Evolutionary conservation across 2,113 vertebrate species (phyloP).

Genomic region (Danio rerio): DNA sequence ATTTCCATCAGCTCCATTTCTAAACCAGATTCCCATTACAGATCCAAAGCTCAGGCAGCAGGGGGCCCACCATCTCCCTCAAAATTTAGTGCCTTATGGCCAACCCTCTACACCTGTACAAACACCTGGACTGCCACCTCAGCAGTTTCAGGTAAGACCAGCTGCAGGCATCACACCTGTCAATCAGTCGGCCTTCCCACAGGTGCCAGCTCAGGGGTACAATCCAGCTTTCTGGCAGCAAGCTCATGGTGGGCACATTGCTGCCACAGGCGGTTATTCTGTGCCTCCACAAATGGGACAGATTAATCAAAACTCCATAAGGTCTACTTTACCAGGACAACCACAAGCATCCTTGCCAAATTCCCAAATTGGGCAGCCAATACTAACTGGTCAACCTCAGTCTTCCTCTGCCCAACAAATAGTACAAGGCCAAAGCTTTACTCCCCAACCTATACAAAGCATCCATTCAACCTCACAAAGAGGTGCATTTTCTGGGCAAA

Average conservation of each 20-base stretch:
- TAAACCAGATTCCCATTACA: conserved; percentile 23
- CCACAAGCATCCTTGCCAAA: conserved; percentile 28
- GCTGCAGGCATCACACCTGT: conserved; percentile 21
- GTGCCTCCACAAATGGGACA: conserved; percentile 29
- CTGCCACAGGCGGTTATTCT: conserved; percentile 36
- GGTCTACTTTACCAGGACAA: conserved; percentile 37
- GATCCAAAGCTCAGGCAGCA: conserved; percentile 32
- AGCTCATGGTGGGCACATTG: background rate
- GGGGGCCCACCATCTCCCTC: background rate
- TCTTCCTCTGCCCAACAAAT: conserved; percentile 45
- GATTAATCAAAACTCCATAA: conserved; percentile 20
- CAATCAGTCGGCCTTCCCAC: conserved; percentile 22
- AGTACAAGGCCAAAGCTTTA: conserved; percentile 47
- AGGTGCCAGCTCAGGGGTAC: conserved; percentile 40
- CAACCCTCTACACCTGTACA: conserved; percentile 13
- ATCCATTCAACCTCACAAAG: conserved; percentile 7
- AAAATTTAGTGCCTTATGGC: conserved; percentile 21
- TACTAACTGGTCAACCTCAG: conserved; percentile 16
- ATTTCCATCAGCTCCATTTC: conserved; percentile 19
- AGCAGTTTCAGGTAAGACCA: conserved; percentile 46
- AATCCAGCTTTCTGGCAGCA: conserved; percentile 41
- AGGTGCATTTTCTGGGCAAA: conserved; percentile 29
- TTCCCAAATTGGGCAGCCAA: conserved; percentile 46
- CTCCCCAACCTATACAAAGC: conserved; percentile 16
- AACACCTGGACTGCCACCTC: conserved; percentile 19